Base-by-base conservation (phyloP, 2,113 vertebrate genomes). In the Pitta sordida region DNA sequence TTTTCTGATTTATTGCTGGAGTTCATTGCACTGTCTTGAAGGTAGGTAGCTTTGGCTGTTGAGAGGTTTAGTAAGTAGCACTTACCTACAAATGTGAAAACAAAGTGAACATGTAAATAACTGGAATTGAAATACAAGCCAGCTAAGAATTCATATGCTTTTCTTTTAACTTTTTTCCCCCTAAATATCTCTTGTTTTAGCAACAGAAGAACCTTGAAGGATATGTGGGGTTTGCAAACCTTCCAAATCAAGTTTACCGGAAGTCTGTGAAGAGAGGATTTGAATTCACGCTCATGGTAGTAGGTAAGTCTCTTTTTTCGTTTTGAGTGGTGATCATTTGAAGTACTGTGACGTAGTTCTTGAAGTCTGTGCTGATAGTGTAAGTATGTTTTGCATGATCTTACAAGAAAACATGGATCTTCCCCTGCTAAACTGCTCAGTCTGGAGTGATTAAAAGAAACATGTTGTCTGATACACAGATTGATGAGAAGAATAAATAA, bases 261-360 rank as follows among this genome's bases (percentile, higher is more conserved):
- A 99, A 99, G 97, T 99, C 99, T 60, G 99, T 99, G 87, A 99
- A 99, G 97, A 99, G 99, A 95, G 99, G 99, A 67, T 99, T 99
- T 96, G 99, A 99, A 97, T 99, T 99, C 97, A 99, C 99, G 14
- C 98, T 99, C 94, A 99, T 99, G 99, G 99, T 99, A 96, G 99
- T 99, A 96, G 99, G 99, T 99, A 98, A 98, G 99, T 96, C 63
- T 32, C 26, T 56, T 49, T 91, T 89, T 95, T 96, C 94, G 15
- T 49, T 67, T 65, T 65, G 23, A 58, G 14, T 58, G 32, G 23
- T 67, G 39, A 30, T 74, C 0, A 0, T 10, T 49, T 2, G 17
- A 69, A 81, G 11, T 39, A 11, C 53, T 29, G 73, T 83, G 34
- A n/a, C 1, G 0, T 27, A 49, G 29, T 27, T 91, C 32, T 91